Percentiles rank a stretch among this genome's conserved stretches.
These are phyloP conservation scores for Phalloptychus januarius DNA, from an alignment of 2,797 vertebrate species.

Conservation along the genomic window DNA sequence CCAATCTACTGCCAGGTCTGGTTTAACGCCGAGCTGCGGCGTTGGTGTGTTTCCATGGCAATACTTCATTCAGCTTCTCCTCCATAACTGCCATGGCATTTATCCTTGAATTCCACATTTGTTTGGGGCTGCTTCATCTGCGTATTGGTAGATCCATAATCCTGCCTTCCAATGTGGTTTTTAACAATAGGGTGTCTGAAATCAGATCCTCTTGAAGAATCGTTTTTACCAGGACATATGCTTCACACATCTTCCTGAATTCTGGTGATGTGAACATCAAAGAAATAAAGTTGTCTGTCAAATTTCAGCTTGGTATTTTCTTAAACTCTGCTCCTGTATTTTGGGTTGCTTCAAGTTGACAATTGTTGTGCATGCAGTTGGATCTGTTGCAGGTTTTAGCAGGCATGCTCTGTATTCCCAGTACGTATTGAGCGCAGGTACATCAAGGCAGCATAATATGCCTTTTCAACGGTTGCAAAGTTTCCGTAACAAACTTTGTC, in stretches of 20 bases:
- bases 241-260: background rate
- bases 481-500: background rate
- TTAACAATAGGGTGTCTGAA: background rate
- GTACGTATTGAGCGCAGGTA: no score
- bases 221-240: background rate
- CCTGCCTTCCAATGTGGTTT: background rate
- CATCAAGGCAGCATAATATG: background rate
- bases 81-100: background rate
- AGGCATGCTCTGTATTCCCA: background rate
- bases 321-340: background rate
- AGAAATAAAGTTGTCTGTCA: background rate
- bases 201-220: background rate
- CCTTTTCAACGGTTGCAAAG: background rate
- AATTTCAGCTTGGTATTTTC: background rate
- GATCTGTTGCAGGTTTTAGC: background rate
- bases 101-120: background rate
- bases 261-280: background rate
- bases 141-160: background rate
- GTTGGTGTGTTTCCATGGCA: constrained; percentile 4
- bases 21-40: background rate
- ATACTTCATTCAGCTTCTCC: background rate
- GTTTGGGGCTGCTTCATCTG: background rate
- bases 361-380: background rate
- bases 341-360: background rate
- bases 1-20: background rate